Base-by-base conservation (phyloP, 2,888 invertebrate genomes). In the Automeris io region DNA sequence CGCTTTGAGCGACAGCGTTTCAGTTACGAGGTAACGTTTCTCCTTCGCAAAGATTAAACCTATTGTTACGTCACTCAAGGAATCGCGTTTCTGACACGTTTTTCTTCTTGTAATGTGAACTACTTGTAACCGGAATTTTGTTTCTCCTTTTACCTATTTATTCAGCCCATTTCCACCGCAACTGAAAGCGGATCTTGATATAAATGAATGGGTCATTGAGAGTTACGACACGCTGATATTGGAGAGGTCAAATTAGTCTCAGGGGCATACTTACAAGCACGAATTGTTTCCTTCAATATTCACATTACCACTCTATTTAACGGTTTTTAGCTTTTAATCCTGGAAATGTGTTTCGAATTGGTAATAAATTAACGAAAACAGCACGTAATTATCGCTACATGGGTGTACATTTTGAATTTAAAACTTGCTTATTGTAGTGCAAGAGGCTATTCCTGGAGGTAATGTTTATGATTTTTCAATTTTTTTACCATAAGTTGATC, bases 41-140 rank as follows among this genome's bases (percentile, higher is more conserved):
- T 64, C 55, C 61, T 64, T 54, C 57, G 62, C 65, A 63, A 67
- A 79, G 74, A 81, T 79, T 79, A 80, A 78, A 76, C 64, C 68
- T 67, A 77, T 80, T 81, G 76, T 78, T 67, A 70, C 66, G 78
- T 74, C 76, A 77, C 70, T 71, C 72, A 70, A 55, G 53, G 76
- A 71, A 69, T 81, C 78, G 66, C 62, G 67, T 80, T 79, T 73
- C 81, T 69, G 67, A 71, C 71, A 70, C 55, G 62, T 72, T 75
- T 69, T 71, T 71, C 65, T 62, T 65, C 64, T 56, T 60, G 70
- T 70, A 71, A 78, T 57, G 43, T 41, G 71, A 72, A 54, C 55
- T 55, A 49, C 29, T 29, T 47, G 79, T 65, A 75, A 79, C 73
- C 61, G 57, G 77, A 80, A 69, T 61, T 61, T 54, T 51, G 53